phyloP scores from a whole-genome alignment of 2,113 vertebrate species.

The Zosterops borbonicus region DNA sequence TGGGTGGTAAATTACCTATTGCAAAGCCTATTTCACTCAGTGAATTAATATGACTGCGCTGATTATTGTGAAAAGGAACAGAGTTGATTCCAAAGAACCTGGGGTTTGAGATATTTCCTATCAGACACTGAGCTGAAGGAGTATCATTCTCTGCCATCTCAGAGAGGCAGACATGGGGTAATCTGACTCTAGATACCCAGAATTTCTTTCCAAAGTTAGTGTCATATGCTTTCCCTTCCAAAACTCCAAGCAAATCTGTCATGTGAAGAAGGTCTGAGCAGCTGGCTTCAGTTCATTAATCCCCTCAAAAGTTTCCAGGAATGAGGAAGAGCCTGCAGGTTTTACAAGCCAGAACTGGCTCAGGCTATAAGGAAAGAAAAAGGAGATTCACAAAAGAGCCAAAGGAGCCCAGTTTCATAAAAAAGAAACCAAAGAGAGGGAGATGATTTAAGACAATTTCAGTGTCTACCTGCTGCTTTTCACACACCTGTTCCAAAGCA shows the following conservation, averaged over 20 bases:
- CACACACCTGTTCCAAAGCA: not conserved
- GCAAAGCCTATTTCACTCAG: not conserved
- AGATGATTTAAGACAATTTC: not conserved
- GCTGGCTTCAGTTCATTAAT: not conserved
- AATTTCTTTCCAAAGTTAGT: not conserved
- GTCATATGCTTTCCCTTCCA: not conserved
- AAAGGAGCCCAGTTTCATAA: not conserved
- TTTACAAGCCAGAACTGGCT: not conserved
- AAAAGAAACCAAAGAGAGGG: not conserved
- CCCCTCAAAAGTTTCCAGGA: not conserved
- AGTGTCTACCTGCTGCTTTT: not conserved
- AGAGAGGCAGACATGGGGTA: not conserved
- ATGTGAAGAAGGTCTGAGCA: not conserved
- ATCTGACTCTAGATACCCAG: not conserved
- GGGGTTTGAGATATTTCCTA: not conserved
- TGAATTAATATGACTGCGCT: not conserved
- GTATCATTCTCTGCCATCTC: not conserved
- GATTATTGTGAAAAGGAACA: not conserved
- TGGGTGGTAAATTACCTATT: not conserved
- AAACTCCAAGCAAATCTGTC: not conserved
- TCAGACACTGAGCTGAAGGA: not conserved
- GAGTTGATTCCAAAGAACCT: not conserved
- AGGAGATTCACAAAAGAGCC: not conserved
- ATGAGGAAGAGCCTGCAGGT: not conserved
- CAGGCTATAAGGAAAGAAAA: not conserved